Percentiles rank a stretch among this genome's conserved stretches.
Evolutionary conservation across 2,888 invertebrate species (phyloP).

Genomic region (Drosophila barbarae): DNA sequence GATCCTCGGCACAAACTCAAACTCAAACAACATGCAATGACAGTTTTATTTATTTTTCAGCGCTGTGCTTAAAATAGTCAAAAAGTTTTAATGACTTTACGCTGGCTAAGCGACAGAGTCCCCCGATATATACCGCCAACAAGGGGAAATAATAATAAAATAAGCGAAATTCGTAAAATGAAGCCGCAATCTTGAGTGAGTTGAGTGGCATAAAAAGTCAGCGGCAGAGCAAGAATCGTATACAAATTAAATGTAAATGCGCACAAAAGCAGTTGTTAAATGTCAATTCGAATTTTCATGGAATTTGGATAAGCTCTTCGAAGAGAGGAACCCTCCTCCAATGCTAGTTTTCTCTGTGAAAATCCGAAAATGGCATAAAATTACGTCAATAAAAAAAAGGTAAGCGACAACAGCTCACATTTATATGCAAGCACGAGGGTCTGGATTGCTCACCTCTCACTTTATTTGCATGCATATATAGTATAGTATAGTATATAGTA

Average conservation of each 20-base stretch:
- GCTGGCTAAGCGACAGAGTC: conserved; percentile 42
- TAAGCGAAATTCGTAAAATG: conserved; percentile 47
- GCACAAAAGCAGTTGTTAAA: conserved; percentile 67
- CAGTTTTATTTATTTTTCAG: conserved; percentile 52
- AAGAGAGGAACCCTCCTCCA: not conserved
- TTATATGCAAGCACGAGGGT: conserved; percentile 40
- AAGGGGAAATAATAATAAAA: conserved; percentile 7
- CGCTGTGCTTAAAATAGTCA: conserved; percentile 65
- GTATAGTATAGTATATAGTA: not conserved
- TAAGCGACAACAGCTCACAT: conserved; percentile 48
- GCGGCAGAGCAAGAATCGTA: conserved; percentile 48
- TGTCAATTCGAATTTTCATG: conserved; percentile 73
- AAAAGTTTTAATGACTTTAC: conserved; percentile 72
- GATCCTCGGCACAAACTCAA: conserved; percentile 56
- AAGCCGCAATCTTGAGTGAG: conserved; percentile 63
- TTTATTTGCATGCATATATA: conserved; percentile 11
- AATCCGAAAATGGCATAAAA: conserved; percentile 56
- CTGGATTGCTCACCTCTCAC: conserved; percentile 8
- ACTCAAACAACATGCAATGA: conserved; percentile 68
- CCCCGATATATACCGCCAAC: conserved; percentile 5
- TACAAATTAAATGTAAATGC: conserved; percentile 73
- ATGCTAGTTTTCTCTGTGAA: conserved; percentile 50
- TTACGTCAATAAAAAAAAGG: conserved; percentile 68
- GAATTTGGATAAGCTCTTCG: conserved; percentile 53
- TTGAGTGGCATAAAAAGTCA: conserved; percentile 37